Percentiles rank a stretch among this genome's conserved stretches.
phyloP scores from a whole-genome alignment of 2,113 vertebrate genomes.

The Podocnemis expansa region DNA sequence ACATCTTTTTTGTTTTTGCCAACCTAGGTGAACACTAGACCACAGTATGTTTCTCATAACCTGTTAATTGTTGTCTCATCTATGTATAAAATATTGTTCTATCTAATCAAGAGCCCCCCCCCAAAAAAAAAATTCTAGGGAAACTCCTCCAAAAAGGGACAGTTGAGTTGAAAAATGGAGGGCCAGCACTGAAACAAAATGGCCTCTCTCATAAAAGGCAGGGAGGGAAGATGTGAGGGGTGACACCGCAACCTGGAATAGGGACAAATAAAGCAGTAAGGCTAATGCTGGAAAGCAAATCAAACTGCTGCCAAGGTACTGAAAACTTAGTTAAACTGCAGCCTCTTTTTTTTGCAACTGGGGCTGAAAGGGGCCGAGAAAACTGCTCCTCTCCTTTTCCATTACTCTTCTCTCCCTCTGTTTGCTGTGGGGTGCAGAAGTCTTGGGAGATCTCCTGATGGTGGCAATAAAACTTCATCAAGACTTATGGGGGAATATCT shows the following conservation, averaged over 20 bases:
- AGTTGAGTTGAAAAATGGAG: not conserved
- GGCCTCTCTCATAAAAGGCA: not conserved
- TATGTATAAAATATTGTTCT: fast-evolving
- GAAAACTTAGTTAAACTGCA: fast-evolving
- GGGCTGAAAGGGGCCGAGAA: not conserved
- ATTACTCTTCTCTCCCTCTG: fast-evolving
- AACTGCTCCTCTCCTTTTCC: fast-evolving
- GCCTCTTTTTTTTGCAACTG: not conserved
- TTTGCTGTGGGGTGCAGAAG: not conserved
- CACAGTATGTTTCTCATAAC: not conserved
- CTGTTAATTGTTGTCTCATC: not conserved
- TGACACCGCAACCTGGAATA: not conserved
- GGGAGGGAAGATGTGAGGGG: not conserved
- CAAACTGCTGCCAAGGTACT: not conserved
- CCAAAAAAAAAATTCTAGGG: not conserved
- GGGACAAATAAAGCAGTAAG: not conserved
- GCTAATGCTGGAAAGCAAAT: not conserved
- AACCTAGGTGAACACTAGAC: fast-evolving
- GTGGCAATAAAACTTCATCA: not conserved
- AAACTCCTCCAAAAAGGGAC: not conserved
- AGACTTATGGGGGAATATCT: not conserved
- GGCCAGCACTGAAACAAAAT: not conserved
- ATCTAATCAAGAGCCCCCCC: not conserved
- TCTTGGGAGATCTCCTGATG: fast-evolving
- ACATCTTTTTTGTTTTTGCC: too few relatives aligned